Percentiles rank a stretch among this genome's conserved stretches.
Evolutionary conservation across 2,888 invertebrate species (phyloP).

Genomic region (Stegana nigrithorax): DNA sequence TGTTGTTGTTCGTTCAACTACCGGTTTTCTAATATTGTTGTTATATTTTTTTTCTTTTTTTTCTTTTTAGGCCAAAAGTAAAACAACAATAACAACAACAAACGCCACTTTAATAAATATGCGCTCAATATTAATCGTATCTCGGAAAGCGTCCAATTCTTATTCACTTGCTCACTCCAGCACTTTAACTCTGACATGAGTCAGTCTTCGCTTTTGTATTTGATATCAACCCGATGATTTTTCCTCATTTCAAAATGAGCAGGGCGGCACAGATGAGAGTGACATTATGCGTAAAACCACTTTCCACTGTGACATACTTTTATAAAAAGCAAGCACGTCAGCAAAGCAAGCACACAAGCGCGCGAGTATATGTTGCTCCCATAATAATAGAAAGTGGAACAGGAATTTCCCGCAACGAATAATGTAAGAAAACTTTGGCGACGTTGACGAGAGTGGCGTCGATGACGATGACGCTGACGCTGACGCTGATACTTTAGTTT

Average conservation of each 20-base stretch:
- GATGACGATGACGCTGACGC: constrained; percentile 14
- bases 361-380: constrained; percentile 50
- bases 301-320: constrained; percentile 63
- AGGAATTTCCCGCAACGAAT: constrained; percentile 61
- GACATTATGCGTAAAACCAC: constrained; percentile 52
- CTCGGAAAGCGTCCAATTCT: not conserved
- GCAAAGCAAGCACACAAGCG: too few relatives aligned
- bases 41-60: too few relatives aligned
- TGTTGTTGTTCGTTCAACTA: constrained; percentile 37
- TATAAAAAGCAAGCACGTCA: constrained; percentile 41
- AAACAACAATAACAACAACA: not conserved
- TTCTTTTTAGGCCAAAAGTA: too few relatives aligned
- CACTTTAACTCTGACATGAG: not conserved
- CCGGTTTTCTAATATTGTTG: constrained; percentile 56
- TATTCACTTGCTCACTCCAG: not conserved
- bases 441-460: constrained; percentile 22
- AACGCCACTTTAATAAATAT: too few relatives aligned
- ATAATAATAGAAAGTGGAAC: constrained; percentile 67
- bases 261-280: constrained; percentile 5
- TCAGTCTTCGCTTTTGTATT: not conserved
- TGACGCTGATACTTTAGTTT: constrained; percentile 54
- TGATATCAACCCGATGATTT: not conserved
- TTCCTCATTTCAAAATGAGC: not conserved
- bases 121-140: too few relatives aligned
- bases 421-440: constrained; percentile 37